Evolutionary conservation across 1,140 invertebrate species (phyloP).

Genomic region (Delia radicum): DNA sequence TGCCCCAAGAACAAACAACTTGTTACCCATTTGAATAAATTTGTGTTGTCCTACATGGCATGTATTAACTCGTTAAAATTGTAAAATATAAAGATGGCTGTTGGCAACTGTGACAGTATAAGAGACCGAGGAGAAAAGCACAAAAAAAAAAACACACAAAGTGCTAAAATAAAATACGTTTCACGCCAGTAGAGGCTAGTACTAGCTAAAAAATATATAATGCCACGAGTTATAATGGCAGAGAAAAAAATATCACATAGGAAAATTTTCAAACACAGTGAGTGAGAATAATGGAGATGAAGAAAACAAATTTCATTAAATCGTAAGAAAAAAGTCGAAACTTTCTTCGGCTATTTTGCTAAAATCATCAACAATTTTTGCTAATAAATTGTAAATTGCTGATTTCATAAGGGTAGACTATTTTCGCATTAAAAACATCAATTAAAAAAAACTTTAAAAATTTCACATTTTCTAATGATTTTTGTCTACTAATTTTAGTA

Average conservation of each 20-base stretch:
- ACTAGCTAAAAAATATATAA: background rate
- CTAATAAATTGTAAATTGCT: no score
- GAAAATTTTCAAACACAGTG: background rate
- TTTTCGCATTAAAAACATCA: no score
- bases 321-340: no score
- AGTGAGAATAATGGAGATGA: no score
- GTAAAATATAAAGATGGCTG: conserved; percentile 14
- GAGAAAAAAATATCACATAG: background rate
- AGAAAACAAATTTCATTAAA: no score
- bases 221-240: conserved; percentile 1
- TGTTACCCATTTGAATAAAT: conserved; percentile 14
- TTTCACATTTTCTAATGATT: no score
- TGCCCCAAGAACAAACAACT: conserved; percentile 8
- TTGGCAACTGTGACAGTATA: background rate
- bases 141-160: background rate
- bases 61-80: conserved; percentile 20
- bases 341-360: no score
- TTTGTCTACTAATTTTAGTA: no score
- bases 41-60: background rate
- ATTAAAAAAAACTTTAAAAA: no score
- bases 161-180: conserved; percentile 22
- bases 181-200: conserved; percentile 11
- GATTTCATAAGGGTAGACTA: no score
- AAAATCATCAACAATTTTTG: no score
- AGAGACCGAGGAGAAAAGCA: background rate